A percentile compares a stretch with the other conserved stretches of the same genome.
These are phyloP conservation scores for Rutilus rutilus DNA, from an alignment of 2,113 vertebrate genomes.

Conservation along the genomic window DNA sequence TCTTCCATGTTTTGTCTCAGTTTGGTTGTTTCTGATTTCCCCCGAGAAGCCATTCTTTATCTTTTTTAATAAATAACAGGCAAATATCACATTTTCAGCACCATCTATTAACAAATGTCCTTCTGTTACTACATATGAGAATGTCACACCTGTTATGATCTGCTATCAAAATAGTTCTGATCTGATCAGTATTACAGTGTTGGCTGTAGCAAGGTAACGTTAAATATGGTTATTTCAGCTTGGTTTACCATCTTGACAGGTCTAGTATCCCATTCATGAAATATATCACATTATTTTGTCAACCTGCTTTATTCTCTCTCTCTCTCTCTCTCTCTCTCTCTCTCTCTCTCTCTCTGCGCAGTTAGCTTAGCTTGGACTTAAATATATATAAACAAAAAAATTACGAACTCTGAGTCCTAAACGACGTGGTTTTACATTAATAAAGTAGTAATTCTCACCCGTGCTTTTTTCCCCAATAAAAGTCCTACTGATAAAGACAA, in stretches of 20 bases:
- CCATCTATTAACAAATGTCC: neutral
- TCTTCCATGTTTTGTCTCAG: conserved; percentile 96
- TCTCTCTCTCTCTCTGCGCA: neutral
- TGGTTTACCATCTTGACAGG: neutral
- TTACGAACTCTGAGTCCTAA: neutral
- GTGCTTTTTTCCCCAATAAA: conserved; percentile 2
- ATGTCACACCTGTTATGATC: neutral
- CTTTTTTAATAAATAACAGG: neutral
- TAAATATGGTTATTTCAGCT: neutral
- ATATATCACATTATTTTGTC: neutral
- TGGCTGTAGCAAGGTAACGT: neutral
- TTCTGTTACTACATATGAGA: neutral
- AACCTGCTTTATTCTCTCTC: neutral
- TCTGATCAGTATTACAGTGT: neutral
- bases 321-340: neutral
- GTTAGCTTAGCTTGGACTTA: conserved; percentile 22
- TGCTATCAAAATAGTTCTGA: neutral
- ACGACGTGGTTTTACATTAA: neutral
- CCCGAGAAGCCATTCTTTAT: conserved; percentile 91
- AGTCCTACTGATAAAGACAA: neutral
- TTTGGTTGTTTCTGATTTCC: conserved; percentile 92
- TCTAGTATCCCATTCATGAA: neutral
- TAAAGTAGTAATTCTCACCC: neutral
- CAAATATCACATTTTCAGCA: neutral
- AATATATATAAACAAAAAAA: neutral